phyloP scores from a whole-genome alignment of 2,797 vertebrate species.

The Intellagama lesueurii region DNA sequence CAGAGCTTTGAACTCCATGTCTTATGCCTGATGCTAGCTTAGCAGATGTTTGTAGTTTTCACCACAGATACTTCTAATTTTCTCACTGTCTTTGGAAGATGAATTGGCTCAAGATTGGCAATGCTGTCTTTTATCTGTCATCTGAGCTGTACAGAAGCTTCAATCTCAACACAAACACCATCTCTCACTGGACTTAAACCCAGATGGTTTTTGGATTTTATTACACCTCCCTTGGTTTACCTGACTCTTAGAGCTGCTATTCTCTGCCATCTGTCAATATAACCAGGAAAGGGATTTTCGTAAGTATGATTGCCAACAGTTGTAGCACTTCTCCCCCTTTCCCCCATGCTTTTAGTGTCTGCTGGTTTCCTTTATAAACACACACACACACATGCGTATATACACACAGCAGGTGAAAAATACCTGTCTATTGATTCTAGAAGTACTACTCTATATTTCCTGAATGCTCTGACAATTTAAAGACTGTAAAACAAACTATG shows the following conservation, averaged over 20 bases:
- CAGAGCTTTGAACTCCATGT: not conserved
- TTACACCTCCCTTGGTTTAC: conserved; percentile 52
- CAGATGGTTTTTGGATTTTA: conserved; percentile 67
- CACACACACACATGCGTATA: conserved; percentile 1
- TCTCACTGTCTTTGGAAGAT: conserved; percentile 36
- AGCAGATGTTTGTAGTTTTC: conserved; percentile 54
- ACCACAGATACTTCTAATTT: conserved; percentile 40
- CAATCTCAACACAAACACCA: conserved; percentile 46
- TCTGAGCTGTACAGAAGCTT: conserved; percentile 55
- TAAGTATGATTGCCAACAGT: not conserved
- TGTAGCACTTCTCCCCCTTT: not conserved
- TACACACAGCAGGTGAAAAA: conserved; percentile 33
- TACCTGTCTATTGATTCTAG: conserved; percentile 37
- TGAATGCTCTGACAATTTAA: conserved; percentile 42
- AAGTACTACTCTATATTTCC: conserved; percentile 34
- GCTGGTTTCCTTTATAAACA: conserved; percentile 11
- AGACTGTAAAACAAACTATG: conserved; percentile 28
- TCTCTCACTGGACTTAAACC: conserved; percentile 35
- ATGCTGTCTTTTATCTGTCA: conserved; percentile 47
- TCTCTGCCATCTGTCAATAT: conserved; percentile 67
- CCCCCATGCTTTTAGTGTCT: not conserved
- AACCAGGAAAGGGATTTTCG: conserved; percentile 39
- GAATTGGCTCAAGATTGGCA: conserved; percentile 50
- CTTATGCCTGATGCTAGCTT: conserved; percentile 36
- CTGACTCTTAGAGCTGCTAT: conserved; percentile 27